These are phyloP conservation scores for Loripinus fragilis DNA, from an alignment of 2,888 invertebrate genomes.

Conservation along the genomic window DNA sequence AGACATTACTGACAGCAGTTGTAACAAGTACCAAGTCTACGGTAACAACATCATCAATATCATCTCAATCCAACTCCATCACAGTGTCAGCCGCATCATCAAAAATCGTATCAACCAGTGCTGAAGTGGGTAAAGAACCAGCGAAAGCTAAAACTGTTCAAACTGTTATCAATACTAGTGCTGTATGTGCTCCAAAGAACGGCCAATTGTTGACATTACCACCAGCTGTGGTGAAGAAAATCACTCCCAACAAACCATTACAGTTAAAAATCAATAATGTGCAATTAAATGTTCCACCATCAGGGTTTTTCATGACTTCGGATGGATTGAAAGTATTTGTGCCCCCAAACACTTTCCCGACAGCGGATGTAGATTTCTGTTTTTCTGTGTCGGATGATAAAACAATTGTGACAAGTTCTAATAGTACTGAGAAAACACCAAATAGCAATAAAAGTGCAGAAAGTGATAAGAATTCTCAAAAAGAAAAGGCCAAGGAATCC, in stretches of 20 bases:
- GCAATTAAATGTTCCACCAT: slow-evolving; percentile 76
- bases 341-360: slow-evolving; percentile 76
- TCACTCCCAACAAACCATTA: slow-evolving; percentile 74
- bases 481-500: background rate
- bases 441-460: background rate
- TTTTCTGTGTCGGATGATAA: slow-evolving; percentile 63
- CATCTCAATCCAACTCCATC: background rate
- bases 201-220: slow-evolving; percentile 79
- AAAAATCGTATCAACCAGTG: slow-evolving; percentile 15
- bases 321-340: slow-evolving; percentile 77
- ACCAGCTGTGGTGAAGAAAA: slow-evolving; percentile 67
- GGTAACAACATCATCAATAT: slow-evolving; percentile 1
- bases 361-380: slow-evolving; percentile 64
- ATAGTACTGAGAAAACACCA: background rate
- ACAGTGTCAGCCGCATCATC: slow-evolving; percentile 19
- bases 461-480: background rate
- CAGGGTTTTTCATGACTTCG: slow-evolving; percentile 72
- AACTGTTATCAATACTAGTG: slow-evolving; percentile 47
- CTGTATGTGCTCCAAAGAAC: slow-evolving; percentile 54
- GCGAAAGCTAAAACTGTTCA: slow-evolving; percentile 31
- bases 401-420: background rate
- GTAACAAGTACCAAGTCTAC: background rate
- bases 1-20: background rate
- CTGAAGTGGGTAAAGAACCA: background rate
- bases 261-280: slow-evolving; percentile 76